A percentile compares a stretch with the other conserved stretches of the same genome.
Conservation (phyloP, 1,140 invertebrate species). For the Argopecten irradians region DNA sequence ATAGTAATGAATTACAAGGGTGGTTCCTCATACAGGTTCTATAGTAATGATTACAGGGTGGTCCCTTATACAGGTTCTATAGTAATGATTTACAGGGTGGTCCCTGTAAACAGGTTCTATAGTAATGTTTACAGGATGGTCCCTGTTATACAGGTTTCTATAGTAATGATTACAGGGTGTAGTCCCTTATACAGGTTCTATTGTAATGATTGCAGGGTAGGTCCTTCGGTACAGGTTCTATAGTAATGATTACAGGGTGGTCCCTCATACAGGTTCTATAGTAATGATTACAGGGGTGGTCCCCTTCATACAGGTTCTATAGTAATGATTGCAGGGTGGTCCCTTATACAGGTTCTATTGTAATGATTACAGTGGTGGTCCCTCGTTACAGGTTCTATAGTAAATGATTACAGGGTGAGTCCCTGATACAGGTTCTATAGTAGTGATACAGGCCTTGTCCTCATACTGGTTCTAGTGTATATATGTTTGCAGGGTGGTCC, state of each 20-base stretch:
- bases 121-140: background rate
- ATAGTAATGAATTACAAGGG: background rate
- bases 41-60: background rate
- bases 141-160: background rate
- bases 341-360: too few species aligned
- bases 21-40: background rate
- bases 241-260: background rate
- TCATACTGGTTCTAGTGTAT: too few species aligned
- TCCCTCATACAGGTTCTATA: background rate
- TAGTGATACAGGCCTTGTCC: too few species aligned
- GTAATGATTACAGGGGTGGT: too few species aligned
- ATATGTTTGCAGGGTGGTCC: too few species aligned
- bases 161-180: background rate
- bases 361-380: too few species aligned
- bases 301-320: too few species aligned
- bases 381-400: too few species aligned
- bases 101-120: background rate
- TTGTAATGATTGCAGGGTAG: background rate
- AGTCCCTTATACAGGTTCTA: background rate
- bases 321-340: too few species aligned
- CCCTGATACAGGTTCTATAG: too few species aligned
- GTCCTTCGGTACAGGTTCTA: background rate
- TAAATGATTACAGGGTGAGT: too few species aligned
- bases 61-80: background rate
- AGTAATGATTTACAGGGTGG: background rate